A percentile compares a stretch with the other conserved stretches of the same genome.
These are phyloP conservation scores for Torymus auratus DNA, from an alignment of 2,888 invertebrate species.

Conservation along the genomic window DNA sequence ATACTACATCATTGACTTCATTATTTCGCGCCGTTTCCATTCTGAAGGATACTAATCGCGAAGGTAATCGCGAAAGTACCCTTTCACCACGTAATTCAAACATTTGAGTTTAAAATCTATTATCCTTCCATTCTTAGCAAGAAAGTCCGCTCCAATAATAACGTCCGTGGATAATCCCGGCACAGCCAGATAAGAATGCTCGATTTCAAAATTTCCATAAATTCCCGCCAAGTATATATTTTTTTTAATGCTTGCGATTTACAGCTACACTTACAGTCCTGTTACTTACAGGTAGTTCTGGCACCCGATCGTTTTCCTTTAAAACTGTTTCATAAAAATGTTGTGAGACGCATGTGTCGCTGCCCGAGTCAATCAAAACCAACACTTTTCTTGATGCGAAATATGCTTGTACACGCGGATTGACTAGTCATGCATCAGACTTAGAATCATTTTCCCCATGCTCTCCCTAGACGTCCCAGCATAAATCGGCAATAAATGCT, in stretches of 20 bases:
- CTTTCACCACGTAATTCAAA: neutral
- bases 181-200: slow-evolving; percentile 5
- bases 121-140: neutral
- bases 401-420: neutral
- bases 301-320: neutral
- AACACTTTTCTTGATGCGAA: neutral
- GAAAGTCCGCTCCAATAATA: slow-evolving; percentile 15
- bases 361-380: slow-evolving; percentile 17
- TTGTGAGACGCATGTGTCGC: slow-evolving; percentile 10
- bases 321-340: slow-evolving; percentile 21
- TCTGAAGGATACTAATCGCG: neutral
- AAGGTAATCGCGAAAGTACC: too few species aligned
- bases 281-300: slow-evolving; percentile 26
- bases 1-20: too few species aligned
- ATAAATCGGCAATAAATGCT: neutral
- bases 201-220: neutral
- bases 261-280: neutral
- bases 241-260: neutral
- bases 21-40: neutral
- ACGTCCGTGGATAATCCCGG: slow-evolving; percentile 13
- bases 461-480: slow-evolving; percentile 11
- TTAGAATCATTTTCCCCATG: neutral
- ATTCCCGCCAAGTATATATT: neutral
- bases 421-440: neutral
- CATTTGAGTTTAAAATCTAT: neutral